These are phyloP conservation scores for Nymphalis io DNA, from an alignment of 1,140 invertebrate genomes.

Conservation along the genomic window DNA sequence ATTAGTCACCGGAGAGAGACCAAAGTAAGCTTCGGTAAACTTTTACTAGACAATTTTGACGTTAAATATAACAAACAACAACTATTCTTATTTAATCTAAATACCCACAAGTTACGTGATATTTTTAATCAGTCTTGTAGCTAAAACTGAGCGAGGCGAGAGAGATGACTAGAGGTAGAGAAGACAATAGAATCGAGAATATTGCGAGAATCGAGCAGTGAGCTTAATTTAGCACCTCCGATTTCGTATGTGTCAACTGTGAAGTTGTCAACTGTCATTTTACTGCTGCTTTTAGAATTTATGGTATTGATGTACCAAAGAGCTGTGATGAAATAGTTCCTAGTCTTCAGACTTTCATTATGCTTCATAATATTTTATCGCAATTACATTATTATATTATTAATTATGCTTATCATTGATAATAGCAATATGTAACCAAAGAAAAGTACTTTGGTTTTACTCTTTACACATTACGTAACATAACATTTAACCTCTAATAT, in stretches of 20 bases:
- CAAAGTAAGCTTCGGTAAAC: not conserved
- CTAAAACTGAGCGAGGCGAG: slow-evolving; percentile 12
- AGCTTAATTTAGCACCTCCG: slow-evolving; percentile 24
- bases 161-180: slow-evolving; percentile 21
- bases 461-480: too few relatives aligned
- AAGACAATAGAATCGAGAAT: slow-evolving; percentile 3
- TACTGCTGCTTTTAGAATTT: too few relatives aligned
- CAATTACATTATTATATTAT: too few relatives aligned
- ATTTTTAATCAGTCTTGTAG: slow-evolving; percentile 27
- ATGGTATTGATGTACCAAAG: too few relatives aligned
- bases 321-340: too few relatives aligned
- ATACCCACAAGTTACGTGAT: slow-evolving; percentile 29
- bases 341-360: too few relatives aligned
- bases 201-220: slow-evolving; percentile 6
- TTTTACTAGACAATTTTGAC: not conserved
- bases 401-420: too few relatives aligned
- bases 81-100: slow-evolving; percentile 15
- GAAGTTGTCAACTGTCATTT: slow-evolving; percentile 4
- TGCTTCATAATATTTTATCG: too few relatives aligned
- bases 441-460: too few relatives aligned
- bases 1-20: slow-evolving; percentile 45
- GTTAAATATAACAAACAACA: slow-evolving; percentile 6
- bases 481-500: too few relatives aligned
- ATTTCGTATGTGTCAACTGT: slow-evolving; percentile 12
- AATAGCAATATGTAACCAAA: too few relatives aligned